These are phyloP conservation scores for Ophonus ardosiacus DNA, from an alignment of 2,888 invertebrate genomes.

Conservation along the genomic window DNA sequence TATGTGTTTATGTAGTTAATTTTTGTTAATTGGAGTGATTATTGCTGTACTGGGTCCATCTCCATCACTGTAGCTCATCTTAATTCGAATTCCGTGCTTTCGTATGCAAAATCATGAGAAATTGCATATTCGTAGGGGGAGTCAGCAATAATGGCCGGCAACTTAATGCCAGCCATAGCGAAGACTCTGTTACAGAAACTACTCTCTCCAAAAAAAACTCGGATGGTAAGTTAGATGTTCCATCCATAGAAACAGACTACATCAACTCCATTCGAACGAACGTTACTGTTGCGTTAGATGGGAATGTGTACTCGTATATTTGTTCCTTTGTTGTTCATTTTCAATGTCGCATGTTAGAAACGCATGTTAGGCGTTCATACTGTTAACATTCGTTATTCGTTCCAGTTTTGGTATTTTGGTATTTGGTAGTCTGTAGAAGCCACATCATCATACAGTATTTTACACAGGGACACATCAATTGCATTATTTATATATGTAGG, in stretches of 20 bases:
- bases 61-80: background rate
- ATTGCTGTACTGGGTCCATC: background rate
- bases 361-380: background rate
- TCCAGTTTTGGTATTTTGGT: background rate
- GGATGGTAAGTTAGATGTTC: conserved; percentile 83
- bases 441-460: background rate
- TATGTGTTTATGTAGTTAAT: too few species aligned
- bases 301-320: conserved; percentile 46
- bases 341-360: conserved; percentile 28
- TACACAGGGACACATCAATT: background rate
- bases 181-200: conserved; percentile 89
- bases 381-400: background rate
- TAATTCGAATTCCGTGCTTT: background rate
- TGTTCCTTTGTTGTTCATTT: conserved; percentile 54
- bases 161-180: conserved; percentile 86
- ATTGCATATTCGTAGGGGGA: conserved; percentile 69
- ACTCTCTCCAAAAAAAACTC: conserved; percentile 89
- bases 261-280: background rate
- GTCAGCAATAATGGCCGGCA: conserved; percentile 77
- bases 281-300: conserved; percentile 16
- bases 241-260: conserved; percentile 18
- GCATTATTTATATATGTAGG: background rate
- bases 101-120: conserved; percentile 12
- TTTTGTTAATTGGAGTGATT: background rate
- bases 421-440: background rate